phyloP scores from a whole-genome alignment of 2,888 invertebrate genomes.

The Mesoligia furuncula region DNA sequence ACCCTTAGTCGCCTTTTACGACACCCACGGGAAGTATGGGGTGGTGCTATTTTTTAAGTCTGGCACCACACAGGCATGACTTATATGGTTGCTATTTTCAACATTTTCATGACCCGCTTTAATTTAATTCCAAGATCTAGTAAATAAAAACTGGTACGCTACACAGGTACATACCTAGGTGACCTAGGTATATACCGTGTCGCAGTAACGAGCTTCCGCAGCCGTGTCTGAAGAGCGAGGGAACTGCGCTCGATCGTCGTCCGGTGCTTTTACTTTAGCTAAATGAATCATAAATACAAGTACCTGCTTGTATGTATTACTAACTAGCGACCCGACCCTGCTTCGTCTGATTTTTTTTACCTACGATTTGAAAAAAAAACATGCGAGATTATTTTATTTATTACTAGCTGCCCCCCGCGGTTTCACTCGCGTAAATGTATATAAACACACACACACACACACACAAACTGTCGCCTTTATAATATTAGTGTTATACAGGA shows the following conservation, averaged over 20 bases:
- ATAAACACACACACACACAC: no score
- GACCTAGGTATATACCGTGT: constrained; percentile 19
- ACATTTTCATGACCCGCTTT: background rate
- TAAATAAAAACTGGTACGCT: constrained; percentile 5
- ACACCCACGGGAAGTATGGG: no score
- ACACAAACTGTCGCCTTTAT: no score
- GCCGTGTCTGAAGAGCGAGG: constrained; percentile 47
- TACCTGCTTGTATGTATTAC: background rate
- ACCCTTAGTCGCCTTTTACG: no score
- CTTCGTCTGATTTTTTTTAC: background rate
- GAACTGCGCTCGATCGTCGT: constrained; percentile 46
- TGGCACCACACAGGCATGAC: no score
- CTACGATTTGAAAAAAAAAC: no score
- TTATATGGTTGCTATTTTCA: background rate
- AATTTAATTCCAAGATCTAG: background rate
- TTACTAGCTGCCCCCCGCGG: no score
- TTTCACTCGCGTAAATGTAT: no score
- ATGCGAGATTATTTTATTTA: no score
- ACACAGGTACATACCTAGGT: background rate
- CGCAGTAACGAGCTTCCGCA: constrained; percentile 62
- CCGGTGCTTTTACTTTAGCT: constrained; percentile 23
- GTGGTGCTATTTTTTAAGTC: no score
- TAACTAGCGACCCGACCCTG: background rate
- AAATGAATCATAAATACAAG: constrained; percentile 35
- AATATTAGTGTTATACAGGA: no score